A percentile compares a stretch with the other conserved stretches of the same genome.
Conservation (phyloP, 2,113 vertebrate genomes). For the Urocitellus parryii region DNA sequence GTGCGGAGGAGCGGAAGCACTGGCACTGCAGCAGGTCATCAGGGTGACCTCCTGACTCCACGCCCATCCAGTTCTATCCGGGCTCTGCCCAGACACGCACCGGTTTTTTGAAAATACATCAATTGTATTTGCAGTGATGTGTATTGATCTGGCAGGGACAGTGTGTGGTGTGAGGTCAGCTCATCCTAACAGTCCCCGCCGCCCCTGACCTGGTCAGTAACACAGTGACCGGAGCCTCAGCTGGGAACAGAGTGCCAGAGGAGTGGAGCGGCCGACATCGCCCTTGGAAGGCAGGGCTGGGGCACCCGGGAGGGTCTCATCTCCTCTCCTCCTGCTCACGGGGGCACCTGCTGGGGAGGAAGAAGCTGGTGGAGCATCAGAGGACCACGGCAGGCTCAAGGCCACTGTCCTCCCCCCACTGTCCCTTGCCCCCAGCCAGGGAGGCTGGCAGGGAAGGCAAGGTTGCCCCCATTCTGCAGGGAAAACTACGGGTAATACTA, state of each 20-base stretch:
- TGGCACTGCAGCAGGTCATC: fast-evolving
- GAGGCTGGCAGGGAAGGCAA: neutral
- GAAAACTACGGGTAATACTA: neutral
- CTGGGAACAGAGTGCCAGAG: fast-evolving
- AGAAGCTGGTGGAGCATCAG: fast-evolving
- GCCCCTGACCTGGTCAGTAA: fast-evolving
- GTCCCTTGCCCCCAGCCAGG: neutral
- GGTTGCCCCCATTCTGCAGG: neutral
- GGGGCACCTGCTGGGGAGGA: neutral
- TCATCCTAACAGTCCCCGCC: neutral
- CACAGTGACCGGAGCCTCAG: neutral
- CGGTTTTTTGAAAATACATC: fast-evolving
- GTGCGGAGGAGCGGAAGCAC: fast-evolving
- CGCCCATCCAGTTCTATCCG: fast-evolving
- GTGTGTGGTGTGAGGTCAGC: neutral
- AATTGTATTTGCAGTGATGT: neutral
- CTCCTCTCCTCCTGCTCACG: neutral
- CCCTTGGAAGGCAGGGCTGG: fast-evolving
- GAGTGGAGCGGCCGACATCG: fast-evolving
- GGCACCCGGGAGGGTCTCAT: neutral
- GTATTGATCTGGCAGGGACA: neutral
- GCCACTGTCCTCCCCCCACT: neutral
- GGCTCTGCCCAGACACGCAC: neutral
- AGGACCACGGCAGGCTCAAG: fast-evolving
- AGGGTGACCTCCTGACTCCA: no score